Conservation (phyloP, 2,797 vertebrate genomes). For the Eutrigla gurnardus region DNA sequence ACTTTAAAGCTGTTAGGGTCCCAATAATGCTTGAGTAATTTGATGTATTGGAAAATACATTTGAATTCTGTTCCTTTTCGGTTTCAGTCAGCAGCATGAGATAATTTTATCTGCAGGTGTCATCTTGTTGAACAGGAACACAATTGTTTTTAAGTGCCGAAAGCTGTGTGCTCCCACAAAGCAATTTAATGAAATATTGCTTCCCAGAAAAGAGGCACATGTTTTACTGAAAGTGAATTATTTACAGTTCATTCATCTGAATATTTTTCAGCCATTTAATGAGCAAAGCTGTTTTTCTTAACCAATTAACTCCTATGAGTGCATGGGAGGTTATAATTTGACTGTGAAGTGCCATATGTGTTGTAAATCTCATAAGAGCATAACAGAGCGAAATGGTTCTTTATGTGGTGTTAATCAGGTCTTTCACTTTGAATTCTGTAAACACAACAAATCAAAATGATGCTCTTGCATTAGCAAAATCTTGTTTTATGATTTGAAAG, state of each 20-base stretch:
- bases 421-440: constrained; percentile 47
- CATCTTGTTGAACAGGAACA: constrained; percentile 38
- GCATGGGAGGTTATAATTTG: constrained; percentile 12
- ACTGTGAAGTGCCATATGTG: constrained; percentile 59
- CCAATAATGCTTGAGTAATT: background rate
- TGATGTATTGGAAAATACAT: background rate
- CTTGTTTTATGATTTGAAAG: constrained; percentile 30
- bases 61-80: constrained; percentile 13
- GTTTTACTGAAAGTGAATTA: constrained; percentile 33
- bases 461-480: constrained; percentile 22
- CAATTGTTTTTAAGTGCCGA: constrained; percentile 12
- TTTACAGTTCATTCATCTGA: constrained; percentile 39
- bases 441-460: constrained; percentile 68
- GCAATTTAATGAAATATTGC: constrained; percentile 34
- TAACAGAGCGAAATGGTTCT: constrained; percentile 33
- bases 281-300: constrained; percentile 40
- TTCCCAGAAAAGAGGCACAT: constrained; percentile 30
- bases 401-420: constrained; percentile 46
- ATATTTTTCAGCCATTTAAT: constrained; percentile 35
- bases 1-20: background rate
- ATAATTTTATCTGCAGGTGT: constrained; percentile 45
- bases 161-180: constrained; percentile 36
- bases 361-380: constrained; percentile 52
- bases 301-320: constrained; percentile 35
- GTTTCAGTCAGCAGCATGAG: constrained; percentile 30